Conservation (phyloP, 1,140 invertebrate genomes). For the Apis cerana region DNA sequence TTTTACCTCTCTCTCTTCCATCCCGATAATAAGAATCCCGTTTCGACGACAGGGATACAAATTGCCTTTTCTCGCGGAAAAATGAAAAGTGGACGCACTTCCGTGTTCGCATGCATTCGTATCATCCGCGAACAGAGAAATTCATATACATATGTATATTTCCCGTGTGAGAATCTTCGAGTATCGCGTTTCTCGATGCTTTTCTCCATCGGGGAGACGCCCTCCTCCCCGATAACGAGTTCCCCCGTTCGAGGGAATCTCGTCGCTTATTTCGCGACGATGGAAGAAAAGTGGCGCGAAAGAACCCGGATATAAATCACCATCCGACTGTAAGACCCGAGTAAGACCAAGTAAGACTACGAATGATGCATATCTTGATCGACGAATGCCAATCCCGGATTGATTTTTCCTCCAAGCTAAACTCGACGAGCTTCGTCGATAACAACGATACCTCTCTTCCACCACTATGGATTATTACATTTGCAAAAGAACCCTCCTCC, state of each 20-base stretch:
- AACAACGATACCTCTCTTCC: no score
- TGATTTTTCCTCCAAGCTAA: no score
- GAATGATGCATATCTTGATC: background rate
- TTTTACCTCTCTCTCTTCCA: no score
- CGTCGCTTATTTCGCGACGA: slow-evolving; percentile 13
- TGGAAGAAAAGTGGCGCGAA: slow-evolving; percentile 14
- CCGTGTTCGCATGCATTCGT: background rate
- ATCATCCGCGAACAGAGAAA: background rate
- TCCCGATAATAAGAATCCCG: background rate
- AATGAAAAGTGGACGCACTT: slow-evolving; percentile 10
- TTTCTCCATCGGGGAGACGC: background rate
- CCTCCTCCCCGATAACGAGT: slow-evolving; percentile 14
- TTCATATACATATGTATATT: slow-evolving; percentile 10
- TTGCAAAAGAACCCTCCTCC: no score
- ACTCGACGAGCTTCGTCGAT: no score
- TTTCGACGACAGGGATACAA: background rate
- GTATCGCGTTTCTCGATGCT: slow-evolving; percentile 13
- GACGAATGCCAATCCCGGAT: background rate
- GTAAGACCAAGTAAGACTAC: background rate
- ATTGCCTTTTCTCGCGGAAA: background rate
- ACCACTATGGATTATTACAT: no score
- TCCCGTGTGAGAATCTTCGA: slow-evolving; percentile 21
- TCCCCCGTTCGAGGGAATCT: slow-evolving; percentile 13
- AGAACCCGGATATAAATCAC: slow-evolving; percentile 4
- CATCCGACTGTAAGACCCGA: background rate